Base-by-base conservation (phyloP, 2,113 vertebrate genomes). In the Corapipo altera region DNA sequence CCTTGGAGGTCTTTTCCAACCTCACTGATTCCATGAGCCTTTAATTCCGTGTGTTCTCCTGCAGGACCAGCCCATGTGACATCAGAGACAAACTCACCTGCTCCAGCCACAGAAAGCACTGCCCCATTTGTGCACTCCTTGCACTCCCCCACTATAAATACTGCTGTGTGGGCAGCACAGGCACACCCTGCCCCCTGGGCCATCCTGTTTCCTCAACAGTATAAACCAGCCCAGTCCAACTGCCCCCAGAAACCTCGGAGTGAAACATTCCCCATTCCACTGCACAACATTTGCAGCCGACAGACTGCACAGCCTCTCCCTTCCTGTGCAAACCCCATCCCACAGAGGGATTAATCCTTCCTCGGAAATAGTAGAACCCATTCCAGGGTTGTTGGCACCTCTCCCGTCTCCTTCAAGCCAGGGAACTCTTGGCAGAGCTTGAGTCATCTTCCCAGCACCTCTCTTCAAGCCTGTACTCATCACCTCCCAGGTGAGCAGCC, bases 311-410 rank as follows among this genome's bases (percentile, higher is more conserved):
- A 44, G 85, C 93, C 95, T 72, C 95, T 95, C 95, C 92, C 93
- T 96, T 97, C 92, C 95, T 95, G 85, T 51, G 22, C 70, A 92
- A 78, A 78, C 33, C 39, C 17, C 75, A 30, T 67, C 88, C 85
- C 55, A 88, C 71, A 70, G 2, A 27, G 49, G 75, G 13, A 96
- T 94, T 93, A 93, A 86, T 80, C 83, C 49, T 61, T 37, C 69
- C 72, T 91, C 85, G 81, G 76, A 76, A 90, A 71, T 1, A 94
- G 69, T 7, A 78, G 27, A 1, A 27, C 39, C 2, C 2, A 28
- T n/a, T 48, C 80, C 17, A 41, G 64, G 52, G 37, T 0, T 48
- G 11, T 5, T 93, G 93, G 92, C 92, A 69, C 26, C 30, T 84
- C 71, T 95, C 73, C 85, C 69, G 8, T 5, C 79, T 64, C 59